Conservation (phyloP, 2,113 vertebrate species). For the Panthera leo region DNA sequence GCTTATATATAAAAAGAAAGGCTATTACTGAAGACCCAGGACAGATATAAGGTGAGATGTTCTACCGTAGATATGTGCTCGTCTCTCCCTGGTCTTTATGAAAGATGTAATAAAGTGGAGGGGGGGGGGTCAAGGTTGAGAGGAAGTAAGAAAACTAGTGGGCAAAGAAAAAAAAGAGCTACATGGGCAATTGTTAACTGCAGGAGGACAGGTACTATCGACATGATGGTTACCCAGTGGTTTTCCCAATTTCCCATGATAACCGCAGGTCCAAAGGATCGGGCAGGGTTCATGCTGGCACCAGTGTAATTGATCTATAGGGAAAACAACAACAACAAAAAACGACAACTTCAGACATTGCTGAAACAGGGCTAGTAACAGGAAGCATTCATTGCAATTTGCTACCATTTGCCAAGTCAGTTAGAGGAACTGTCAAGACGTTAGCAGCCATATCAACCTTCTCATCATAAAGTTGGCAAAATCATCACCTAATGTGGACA, state of each 20-base stretch:
- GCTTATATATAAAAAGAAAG: neutral
- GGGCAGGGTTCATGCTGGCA: slow-evolving; percentile 97
- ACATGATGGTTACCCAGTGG: slow-evolving; percentile 91
- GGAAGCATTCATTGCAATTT: neutral
- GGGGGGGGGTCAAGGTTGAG: neutral
- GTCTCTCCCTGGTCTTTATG: neutral
- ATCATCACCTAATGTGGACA: neutral
- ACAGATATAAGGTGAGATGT: neutral
- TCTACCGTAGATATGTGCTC: neutral
- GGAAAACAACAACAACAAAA: slow-evolving; percentile 72
- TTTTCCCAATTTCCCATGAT: slow-evolving; percentile 92
- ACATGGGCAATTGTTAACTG: neutral
- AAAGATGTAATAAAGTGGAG: neutral
- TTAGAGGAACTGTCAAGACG: neutral
- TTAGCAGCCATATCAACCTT: neutral
- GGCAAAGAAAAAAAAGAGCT: neutral
- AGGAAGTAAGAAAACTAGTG: neutral
- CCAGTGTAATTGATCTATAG: slow-evolving; percentile 94
- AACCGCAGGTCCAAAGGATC: slow-evolving; percentile 95
- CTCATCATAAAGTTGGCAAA: slow-evolving; percentile 11
- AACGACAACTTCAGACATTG: slow-evolving; percentile 38
- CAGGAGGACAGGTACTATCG: neutral
- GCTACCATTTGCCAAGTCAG: neutral
- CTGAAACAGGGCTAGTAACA: neutral
- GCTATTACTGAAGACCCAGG: neutral